phyloP scores from a whole-genome alignment of 2,797 vertebrate genomes.

The Epinephelus awoara region DNA sequence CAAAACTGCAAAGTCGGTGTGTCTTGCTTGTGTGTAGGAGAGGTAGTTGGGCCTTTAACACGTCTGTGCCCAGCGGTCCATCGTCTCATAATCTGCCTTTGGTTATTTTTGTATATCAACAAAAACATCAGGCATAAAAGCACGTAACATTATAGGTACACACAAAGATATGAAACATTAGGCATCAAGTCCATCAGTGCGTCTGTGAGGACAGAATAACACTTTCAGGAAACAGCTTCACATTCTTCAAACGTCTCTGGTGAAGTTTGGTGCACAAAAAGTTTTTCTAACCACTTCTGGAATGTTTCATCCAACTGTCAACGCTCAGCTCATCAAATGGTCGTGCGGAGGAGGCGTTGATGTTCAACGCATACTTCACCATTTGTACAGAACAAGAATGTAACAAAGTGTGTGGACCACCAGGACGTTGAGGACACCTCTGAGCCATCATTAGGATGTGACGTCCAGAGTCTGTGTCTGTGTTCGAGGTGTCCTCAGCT shows the following conservation, averaged over 20 bases:
- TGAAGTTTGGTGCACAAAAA: constrained; percentile 1
- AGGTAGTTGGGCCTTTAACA: too few species aligned
- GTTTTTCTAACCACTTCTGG: constrained; percentile 36
- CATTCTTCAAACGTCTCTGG: not conserved
- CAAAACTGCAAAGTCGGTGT: too few species aligned
- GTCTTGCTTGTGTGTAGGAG: too few species aligned
- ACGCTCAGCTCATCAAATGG: constrained; percentile 53
- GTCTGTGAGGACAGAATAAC: too few species aligned
- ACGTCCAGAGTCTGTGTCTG: constrained; percentile 10
- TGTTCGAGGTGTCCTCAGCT: constrained; percentile 81
- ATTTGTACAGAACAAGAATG: constrained; percentile 82
- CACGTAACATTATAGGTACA: too few species aligned
- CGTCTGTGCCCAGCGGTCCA: too few species aligned
- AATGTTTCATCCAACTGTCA: constrained; percentile 48
- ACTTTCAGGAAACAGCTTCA: not conserved
- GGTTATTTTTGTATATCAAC: too few species aligned
- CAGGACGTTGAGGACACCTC: constrained; percentile 59
- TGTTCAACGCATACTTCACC: constrained; percentile 61
- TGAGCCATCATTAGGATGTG: constrained; percentile 59
- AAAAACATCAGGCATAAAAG: too few species aligned
- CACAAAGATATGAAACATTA: too few species aligned
- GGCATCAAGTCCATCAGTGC: too few species aligned
- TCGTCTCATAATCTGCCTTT: too few species aligned
- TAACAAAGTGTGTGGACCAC: constrained; percentile 86
- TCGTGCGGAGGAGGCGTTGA: constrained; percentile 29